Percentiles rank a stretch among this genome's conserved stretches.
Evolutionary conservation across 2,797 vertebrate genomes (phyloP).

Genomic region (Scyliorhinus canicula): DNA sequence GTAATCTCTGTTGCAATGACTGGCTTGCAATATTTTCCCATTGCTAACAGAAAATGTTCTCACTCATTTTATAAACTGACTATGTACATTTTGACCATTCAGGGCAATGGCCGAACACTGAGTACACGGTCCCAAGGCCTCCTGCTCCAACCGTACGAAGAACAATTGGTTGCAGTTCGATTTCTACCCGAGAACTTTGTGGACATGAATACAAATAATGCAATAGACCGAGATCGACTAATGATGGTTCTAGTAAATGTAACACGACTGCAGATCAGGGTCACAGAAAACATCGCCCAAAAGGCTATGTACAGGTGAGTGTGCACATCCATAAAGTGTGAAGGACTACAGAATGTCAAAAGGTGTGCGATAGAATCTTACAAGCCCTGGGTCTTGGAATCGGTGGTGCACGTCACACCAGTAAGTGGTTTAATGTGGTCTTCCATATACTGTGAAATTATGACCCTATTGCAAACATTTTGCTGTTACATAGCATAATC

Average conservation of each 20-base stretch:
- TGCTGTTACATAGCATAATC: not conserved
- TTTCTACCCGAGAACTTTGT: slow-evolving; percentile 63
- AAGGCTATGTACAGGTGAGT: slow-evolving; percentile 66
- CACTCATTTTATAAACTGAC: not conserved
- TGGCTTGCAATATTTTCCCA: not conserved
- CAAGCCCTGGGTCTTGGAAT: no score
- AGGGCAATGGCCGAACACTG: slow-evolving; percentile 71
- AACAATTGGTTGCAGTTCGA: slow-evolving; percentile 57
- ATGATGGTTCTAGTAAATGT: slow-evolving; percentile 73
- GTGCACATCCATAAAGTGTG: not conserved
- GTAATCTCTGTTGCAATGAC: not conserved
- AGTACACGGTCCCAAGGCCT: slow-evolving; percentile 56
- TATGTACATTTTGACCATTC: slow-evolving; percentile 16
- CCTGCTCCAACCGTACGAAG: slow-evolving; percentile 60
- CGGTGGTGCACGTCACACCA: not conserved
- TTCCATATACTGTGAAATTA: not conserved
- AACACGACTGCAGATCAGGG: slow-evolving; percentile 66
- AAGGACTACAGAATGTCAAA: not conserved
- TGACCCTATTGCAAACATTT: not conserved
- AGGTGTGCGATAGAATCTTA: not conserved
- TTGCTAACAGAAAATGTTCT: not conserved
- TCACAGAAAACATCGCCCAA: slow-evolving; percentile 65
- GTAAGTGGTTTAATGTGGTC: no score
- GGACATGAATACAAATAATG: slow-evolving; percentile 57
- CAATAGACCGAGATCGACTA: slow-evolving; percentile 68